Percentiles rank a stretch among this genome's conserved stretches.
Conservation (phyloP, 2,888 invertebrate genomes). For the Osedax frankpressi region DNA sequence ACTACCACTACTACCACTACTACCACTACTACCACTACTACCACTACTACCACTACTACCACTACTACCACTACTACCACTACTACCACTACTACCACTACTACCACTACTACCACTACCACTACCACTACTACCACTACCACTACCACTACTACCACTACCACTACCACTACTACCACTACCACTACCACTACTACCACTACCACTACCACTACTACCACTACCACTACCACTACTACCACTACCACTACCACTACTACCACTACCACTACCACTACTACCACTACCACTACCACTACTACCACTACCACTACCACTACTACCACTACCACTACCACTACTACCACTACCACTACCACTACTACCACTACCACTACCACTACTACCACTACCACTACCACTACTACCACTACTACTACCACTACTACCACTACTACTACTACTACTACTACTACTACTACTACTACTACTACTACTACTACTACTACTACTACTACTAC, state of each 20-base stretch:
- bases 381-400: background rate
- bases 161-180: slow-evolving; percentile 10
- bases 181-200: slow-evolving; percentile 12
- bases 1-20: slow-evolving; percentile 5
- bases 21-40: background rate
- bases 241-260: background rate
- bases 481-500: background rate
- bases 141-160: slow-evolving; percentile 3
- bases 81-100: background rate
- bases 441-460: slow-evolving; percentile 9
- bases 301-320: slow-evolving; percentile 6
- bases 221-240: slow-evolving; percentile 2
- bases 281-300: background rate
- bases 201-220: slow-evolving; percentile 13
- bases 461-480: slow-evolving; percentile 8
- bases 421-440: background rate
- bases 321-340: background rate
- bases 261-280: background rate
- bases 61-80: background rate
- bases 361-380: slow-evolving; percentile 11
- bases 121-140: background rate
- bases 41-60: background rate
- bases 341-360: background rate
- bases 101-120: background rate
- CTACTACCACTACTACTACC: slow-evolving; percentile 5